Evolutionary conservation across 2,797 vertebrate genomes (phyloP).

Genomic region (Sciurus vulgaris): DNA sequence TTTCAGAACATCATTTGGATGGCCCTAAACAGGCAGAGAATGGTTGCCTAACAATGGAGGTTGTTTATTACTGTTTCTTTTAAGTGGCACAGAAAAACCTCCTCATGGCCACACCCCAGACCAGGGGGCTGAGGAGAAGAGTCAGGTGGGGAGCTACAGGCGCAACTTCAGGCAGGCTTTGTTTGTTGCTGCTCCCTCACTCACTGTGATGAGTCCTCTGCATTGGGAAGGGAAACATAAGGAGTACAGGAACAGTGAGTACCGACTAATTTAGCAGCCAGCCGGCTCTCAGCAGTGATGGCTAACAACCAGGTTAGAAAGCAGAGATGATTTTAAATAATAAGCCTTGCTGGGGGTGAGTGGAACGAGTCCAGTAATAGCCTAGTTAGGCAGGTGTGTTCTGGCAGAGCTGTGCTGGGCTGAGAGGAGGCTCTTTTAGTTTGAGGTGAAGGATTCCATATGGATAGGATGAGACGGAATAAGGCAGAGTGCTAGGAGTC

Average conservation of each 20-base stretch:
- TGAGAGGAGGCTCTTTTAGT: neutral
- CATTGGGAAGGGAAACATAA: neutral
- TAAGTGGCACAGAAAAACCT: neutral
- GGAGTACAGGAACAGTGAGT: neutral
- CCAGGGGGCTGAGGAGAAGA: neutral
- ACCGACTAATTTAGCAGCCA: slow-evolving; percentile 61
- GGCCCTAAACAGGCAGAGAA: neutral
- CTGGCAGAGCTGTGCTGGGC: neutral
- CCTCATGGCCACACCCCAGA: neutral
- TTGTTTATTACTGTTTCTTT: neutral
- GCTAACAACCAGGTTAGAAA: slow-evolving; percentile 29
- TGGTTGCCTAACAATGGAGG: neutral
- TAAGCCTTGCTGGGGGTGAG: neutral
- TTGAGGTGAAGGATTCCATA: neutral
- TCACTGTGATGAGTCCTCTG: neutral
- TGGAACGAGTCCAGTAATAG: neutral
- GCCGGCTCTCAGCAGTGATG: slow-evolving; percentile 26
- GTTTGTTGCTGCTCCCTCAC: neutral
- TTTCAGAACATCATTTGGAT: neutral
- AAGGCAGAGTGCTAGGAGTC: neutral
- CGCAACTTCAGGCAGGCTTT: neutral
- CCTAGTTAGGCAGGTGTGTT: neutral
- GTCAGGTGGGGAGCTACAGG: neutral
- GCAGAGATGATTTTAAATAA: slow-evolving; percentile 40
- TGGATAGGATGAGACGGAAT: neutral